Conservation (phyloP, 2,797 vertebrate species). For the Schizopygopsis pylzovi region DNA sequence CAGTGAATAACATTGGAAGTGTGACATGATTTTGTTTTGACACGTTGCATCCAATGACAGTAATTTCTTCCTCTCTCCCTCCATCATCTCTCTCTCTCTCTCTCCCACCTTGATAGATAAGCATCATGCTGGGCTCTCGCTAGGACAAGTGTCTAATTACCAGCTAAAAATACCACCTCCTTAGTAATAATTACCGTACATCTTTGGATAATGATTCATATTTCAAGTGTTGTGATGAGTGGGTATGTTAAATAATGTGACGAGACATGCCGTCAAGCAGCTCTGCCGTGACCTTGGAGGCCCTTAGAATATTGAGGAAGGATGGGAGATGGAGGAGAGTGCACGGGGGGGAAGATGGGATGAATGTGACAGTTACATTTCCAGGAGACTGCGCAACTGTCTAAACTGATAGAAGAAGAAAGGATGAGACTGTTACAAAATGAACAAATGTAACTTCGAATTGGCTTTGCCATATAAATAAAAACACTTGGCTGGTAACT, state of each 20-base stretch:
- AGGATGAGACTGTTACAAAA: background rate
- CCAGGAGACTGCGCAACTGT: background rate
- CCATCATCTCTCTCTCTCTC: conserved; percentile 17
- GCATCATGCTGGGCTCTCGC: conserved; percentile 61
- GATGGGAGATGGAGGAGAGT: background rate
- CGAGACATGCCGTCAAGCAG: conserved; percentile 34
- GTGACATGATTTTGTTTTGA: conserved; percentile 20
- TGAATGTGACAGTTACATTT: conserved; percentile 11
- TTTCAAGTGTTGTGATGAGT: conserved; percentile 54
- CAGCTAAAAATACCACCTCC: conserved; percentile 70
- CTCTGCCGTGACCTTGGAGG: conserved; percentile 55
- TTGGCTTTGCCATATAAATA: background rate
- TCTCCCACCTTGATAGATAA: conserved; percentile 54
- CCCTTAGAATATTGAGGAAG: conserved; percentile 29
- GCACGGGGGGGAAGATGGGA: background rate
- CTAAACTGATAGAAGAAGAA: background rate
- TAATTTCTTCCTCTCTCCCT: conserved; percentile 30
- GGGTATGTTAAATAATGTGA: conserved; percentile 52
- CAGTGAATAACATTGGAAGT: conserved; percentile 14
- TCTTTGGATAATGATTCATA: conserved; percentile 58
- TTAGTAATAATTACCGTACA: conserved; percentile 67
- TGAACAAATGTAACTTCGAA: background rate
- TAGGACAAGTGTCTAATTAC: conserved; percentile 67
- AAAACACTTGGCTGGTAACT: background rate
- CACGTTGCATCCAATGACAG: conserved; percentile 10